These are phyloP conservation scores for Apis florea DNA, from an alignment of 1,140 invertebrate genomes.

Conservation along the genomic window DNA sequence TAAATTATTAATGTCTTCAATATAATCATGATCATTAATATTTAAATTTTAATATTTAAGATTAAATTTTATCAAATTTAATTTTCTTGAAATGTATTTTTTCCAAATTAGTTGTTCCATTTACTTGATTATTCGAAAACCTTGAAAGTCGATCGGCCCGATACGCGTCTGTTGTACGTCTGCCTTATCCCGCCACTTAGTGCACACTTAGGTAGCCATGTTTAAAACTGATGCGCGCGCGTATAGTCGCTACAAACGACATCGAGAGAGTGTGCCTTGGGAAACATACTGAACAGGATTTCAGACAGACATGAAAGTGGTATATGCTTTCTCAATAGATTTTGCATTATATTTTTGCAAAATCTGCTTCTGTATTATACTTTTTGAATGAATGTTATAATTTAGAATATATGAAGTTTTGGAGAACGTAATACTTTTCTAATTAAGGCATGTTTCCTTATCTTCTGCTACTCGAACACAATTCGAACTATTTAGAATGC, in stretches of 20 bases:
- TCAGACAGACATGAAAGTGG: conserved; percentile 46
- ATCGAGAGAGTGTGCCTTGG: conserved; percentile 28
- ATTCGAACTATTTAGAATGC: too few species aligned
- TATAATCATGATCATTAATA: too few species aligned
- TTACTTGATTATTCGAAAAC: not conserved
- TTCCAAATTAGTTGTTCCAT: not conserved
- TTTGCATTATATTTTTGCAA: not conserved
- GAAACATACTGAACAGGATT: conserved; percentile 45
- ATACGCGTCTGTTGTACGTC: conserved; percentile 32
- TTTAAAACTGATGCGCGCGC: not conserved
- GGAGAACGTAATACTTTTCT: too few species aligned
- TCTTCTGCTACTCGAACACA: too few species aligned
- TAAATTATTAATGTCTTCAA: too few species aligned
- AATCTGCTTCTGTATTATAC: conserved; percentile 6
- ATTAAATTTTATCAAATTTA: not conserved
- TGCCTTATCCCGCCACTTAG: conserved; percentile 34
- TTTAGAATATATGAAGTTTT: not conserved
- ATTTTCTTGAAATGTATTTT: not conserved
- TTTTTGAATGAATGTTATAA: conserved; percentile 15
- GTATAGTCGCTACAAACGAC: conserved; percentile 4
- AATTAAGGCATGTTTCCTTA: too few species aligned
- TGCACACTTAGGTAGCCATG: not conserved
- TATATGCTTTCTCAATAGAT: conserved; percentile 8
- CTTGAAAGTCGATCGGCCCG: not conserved
- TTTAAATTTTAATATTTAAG: not conserved